Percentiles rank a stretch among this genome's conserved stretches.
Conservation (phyloP, 2,113 vertebrate genomes). For the Parus major region DNA sequence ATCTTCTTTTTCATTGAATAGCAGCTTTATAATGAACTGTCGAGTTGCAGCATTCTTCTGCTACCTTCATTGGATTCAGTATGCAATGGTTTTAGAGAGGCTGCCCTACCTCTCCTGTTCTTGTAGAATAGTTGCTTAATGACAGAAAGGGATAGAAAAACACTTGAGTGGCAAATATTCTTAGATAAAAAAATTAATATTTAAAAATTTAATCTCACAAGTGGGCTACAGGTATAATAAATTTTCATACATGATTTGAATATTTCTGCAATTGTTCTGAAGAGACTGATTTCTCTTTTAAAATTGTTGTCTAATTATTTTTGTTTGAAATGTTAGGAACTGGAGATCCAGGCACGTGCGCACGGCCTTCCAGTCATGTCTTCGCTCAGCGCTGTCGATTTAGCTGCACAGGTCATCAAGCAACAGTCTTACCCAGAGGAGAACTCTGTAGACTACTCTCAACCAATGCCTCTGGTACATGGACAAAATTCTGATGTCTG, state of each 20-base stretch:
- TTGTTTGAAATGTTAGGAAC: constrained; percentile 80
- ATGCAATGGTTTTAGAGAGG: neutral
- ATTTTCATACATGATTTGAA: neutral
- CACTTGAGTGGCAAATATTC: neutral
- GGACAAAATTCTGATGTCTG: constrained; percentile 72
- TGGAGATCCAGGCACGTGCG: constrained; percentile 93
- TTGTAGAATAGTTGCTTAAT: neutral
- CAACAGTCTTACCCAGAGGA: constrained; percentile 85
- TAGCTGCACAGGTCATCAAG: constrained; percentile 83
- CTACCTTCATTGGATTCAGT: neutral
- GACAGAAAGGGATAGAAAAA: neutral
- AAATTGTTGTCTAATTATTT: neutral
- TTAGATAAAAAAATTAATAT: neutral
- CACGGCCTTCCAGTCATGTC: constrained; percentile 87
- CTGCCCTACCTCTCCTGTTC: neutral
- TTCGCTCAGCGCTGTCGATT: constrained; percentile 75
- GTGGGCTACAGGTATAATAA: neutral
- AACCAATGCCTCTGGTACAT: constrained; percentile 70
- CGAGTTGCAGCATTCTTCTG: neutral
- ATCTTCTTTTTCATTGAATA: neutral
- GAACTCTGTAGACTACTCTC: constrained; percentile 81
- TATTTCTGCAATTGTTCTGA: neutral
- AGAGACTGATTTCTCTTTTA: neutral
- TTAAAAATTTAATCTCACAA: neutral
- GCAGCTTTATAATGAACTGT: neutral